Base-by-base conservation (phyloP, 2,797 vertebrate genomes). In the Aphelocoma californica region DNA sequence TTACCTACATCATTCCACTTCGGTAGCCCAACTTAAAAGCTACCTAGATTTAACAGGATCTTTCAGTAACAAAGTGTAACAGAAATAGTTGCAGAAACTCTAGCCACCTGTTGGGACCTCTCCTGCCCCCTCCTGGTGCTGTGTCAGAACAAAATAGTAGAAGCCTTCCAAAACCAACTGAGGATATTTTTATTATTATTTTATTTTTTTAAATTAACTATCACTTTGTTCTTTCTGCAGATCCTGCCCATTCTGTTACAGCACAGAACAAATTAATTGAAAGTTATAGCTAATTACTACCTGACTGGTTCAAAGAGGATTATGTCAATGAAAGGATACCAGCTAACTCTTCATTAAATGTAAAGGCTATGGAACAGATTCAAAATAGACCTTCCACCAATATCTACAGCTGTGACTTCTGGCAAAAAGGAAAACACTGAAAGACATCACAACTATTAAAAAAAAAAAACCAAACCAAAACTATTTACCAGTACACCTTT, bases 401-500 rank as follows among this genome's bases (percentile, higher is more conserved):
- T 32, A 65, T 14, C 62, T 62, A 53, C 4, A 69, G 17, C 26
- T 28, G 21, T 26, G 45, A 62, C 60, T 70, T n/a, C 47, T 32
- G 18, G 20, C 29, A 88, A 40, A 88, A 80, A 74, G 20, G 6
- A 80, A 67, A 82, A 88, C 20, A 69, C 7, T 79, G 36, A 71
- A 61, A 95, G 28, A 65, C 4, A 75, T 23, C 20, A n/a, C 16
- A 92, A 31, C 19, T 80, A 50, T 18, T 34, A 3, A 45, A 44
- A 72, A 69, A 36, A 28, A 25, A 8, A 21, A 3, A 40, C n/a
- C 64, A 69, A 36, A 28, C 18, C 7, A 25, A 9, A 58, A 29
- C 24, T 80, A 60, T 69, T 96, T 98, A 99, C 99, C 98, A 99
- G 97, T 80, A 99, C 99, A 83, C 99, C 99, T 96, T 99, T 98